A percentile compares a stretch with the other conserved stretches of the same genome.
Conservation (phyloP, 2,888 invertebrate species). For the Troglohyphantes excavatus region DNA sequence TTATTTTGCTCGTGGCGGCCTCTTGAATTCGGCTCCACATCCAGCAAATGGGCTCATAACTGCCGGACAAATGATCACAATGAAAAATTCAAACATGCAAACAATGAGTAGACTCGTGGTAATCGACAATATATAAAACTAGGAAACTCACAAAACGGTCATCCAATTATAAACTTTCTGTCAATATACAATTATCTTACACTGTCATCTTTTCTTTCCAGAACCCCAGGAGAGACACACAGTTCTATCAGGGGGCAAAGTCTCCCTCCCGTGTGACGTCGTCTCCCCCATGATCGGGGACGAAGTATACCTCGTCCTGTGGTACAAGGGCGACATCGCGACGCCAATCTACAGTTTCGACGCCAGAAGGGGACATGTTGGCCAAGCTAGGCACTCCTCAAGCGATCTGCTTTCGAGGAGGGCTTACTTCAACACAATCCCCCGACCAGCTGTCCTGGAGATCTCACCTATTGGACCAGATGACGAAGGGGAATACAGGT, state of each 20-base stretch:
- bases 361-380: slow-evolving; percentile 72
- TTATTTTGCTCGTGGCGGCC: no score
- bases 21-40: no score
- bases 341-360: slow-evolving; percentile 79
- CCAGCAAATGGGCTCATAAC: no score
- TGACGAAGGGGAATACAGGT: slow-evolving; percentile 94
- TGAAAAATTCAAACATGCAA: no score
- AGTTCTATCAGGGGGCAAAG: slow-evolving; percentile 73
- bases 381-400: slow-evolving; percentile 84
- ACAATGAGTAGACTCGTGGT: no score
- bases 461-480: slow-evolving; percentile 87
- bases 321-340: slow-evolving; percentile 78
- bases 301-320: slow-evolving; percentile 77
- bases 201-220: slow-evolving; percentile 26
- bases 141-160: no score
- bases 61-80: no score
- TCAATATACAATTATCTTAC: no score
- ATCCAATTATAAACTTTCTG: no score
- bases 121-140: no score
- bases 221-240: slow-evolving; percentile 69
- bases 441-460: slow-evolving; percentile 81
- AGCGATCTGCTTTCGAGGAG: slow-evolving; percentile 92
- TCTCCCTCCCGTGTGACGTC: slow-evolving; percentile 77
- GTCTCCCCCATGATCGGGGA: slow-evolving; percentile 71
- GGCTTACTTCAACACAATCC: slow-evolving; percentile 90